phyloP scores from a whole-genome alignment of 2,113 vertebrate genomes.

The Terrapene triunguis region DNA sequence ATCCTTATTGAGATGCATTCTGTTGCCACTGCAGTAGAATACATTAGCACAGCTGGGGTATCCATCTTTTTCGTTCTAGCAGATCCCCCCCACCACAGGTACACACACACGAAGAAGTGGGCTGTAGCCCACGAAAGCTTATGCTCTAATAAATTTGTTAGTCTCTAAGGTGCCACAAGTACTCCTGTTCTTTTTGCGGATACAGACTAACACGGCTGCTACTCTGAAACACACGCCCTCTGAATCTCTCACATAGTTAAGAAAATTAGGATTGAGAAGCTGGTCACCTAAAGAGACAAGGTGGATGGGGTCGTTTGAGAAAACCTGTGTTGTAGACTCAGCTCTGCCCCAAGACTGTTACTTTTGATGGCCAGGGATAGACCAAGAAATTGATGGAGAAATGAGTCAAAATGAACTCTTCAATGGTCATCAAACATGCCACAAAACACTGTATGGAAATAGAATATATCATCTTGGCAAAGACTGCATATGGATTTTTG shows the following conservation, averaged over 20 bases:
- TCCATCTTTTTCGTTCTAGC: neutral
- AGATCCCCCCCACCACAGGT: neutral
- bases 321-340: neutral
- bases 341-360: neutral
- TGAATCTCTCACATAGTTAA: neutral
- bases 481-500: neutral
- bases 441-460: too few relatives aligned
- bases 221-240: neutral
- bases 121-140: too few relatives aligned
- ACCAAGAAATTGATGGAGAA: neutral
- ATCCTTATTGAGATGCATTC: neutral
- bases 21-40: neutral
- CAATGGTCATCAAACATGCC: neutral
- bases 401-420: too few relatives aligned
- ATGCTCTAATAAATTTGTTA: too few relatives aligned
- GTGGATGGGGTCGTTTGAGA: neutral
- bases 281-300: neutral
- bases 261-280: neutral
- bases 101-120: neutral
- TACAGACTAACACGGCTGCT: too few relatives aligned
- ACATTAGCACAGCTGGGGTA: conserved; percentile 18
- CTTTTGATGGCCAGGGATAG: neutral
- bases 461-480: neutral
- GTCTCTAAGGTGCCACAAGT: too few relatives aligned
- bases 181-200: too few relatives aligned